Conservation (phyloP, 2,113 vertebrate species). For the Piprites chloris region DNA sequence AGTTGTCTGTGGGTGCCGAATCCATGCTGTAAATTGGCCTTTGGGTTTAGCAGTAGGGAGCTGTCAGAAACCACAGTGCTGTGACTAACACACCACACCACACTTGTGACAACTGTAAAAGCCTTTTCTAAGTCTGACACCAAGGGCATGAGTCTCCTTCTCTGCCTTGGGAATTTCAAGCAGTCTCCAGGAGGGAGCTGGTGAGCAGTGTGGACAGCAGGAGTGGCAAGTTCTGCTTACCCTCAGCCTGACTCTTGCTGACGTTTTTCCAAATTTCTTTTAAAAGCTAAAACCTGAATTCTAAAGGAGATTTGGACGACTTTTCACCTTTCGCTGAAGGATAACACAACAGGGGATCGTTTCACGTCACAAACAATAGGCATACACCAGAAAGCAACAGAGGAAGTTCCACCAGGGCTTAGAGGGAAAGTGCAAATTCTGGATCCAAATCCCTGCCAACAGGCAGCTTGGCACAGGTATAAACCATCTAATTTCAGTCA, state of each 20-base stretch:
- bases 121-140: background rate
- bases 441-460: background rate
- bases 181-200: background rate
- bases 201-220: background rate
- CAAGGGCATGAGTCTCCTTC: background rate
- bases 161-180: background rate
- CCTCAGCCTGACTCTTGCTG: background rate
- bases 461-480: background rate
- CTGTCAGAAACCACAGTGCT: background rate
- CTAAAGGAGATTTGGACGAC: background rate
- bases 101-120: background rate
- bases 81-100: rapidly evolving
- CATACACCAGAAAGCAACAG: background rate
- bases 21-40: background rate
- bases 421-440: background rate
- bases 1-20: background rate
- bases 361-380: background rate
- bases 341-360: background rate
- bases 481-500: background rate
- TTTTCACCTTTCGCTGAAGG: background rate
- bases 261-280: background rate
- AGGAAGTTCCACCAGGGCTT: background rate
- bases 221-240: background rate
- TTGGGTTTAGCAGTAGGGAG: background rate
- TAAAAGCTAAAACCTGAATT: background rate